Percentiles rank a stretch among this genome's conserved stretches.
Evolutionary conservation across 2,888 invertebrate genomes (phyloP).

Genomic region (Phytoseiulus persimilis): DNA sequence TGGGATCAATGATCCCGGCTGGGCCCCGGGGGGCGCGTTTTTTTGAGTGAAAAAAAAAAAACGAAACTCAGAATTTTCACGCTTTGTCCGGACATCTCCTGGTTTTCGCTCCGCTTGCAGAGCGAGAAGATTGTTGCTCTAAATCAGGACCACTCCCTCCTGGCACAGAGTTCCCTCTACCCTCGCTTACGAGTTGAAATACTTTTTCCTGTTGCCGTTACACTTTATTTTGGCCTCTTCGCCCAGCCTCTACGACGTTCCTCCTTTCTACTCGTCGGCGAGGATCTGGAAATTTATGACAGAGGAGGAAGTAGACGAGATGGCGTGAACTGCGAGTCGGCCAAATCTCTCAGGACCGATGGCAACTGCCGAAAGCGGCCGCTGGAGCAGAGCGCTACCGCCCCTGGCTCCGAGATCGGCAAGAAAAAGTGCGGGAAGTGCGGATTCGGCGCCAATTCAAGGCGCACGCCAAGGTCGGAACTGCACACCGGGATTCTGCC

Average conservation of each 20-base stretch:
- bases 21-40: too few relatives aligned
- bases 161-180: neutral
- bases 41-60: too few relatives aligned
- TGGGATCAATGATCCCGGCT: too few relatives aligned
- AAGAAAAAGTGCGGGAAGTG: too few relatives aligned
- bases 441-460: too few relatives aligned
- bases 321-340: neutral
- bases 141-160: neutral
- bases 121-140: neutral
- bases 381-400: too few relatives aligned
- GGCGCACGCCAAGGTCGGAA: too few relatives aligned
- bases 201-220: constrained; percentile 34
- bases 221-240: constrained; percentile 25
- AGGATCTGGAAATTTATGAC: constrained; percentile 5
- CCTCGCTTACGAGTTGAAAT: constrained; percentile 18
- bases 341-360: neutral
- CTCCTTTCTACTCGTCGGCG: neutral
- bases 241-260: neutral
- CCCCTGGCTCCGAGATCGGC: too few relatives aligned
- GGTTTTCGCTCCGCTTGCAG: neutral
- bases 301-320: neutral
- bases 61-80: neutral
- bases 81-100: neutral
- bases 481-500: too few relatives aligned
- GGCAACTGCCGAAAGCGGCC: neutral